A percentile compares a stretch with the other conserved stretches of the same genome.
Evolutionary conservation across 30 jellyfish, hydroid and myxozoan species (phyloP).

Genomic region (Cassiopea andromeda): DNA sequence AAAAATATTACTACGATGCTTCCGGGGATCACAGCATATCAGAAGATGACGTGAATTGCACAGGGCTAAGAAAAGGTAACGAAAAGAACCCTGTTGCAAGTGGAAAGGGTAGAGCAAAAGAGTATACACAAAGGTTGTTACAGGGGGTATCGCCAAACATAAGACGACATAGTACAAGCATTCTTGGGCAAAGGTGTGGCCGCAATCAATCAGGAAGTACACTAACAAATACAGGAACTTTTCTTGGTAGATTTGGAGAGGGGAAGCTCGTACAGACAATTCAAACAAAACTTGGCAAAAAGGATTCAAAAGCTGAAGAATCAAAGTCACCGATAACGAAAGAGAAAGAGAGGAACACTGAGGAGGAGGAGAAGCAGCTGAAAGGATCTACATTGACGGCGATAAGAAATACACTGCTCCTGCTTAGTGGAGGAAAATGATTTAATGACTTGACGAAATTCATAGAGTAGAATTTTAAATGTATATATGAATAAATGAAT

Average conservation of each 20-base stretch:
- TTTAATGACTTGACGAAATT: neutral
- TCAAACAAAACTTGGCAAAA: conserved; percentile 71
- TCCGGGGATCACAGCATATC: conserved; percentile 61
- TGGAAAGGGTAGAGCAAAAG: conserved; percentile 67
- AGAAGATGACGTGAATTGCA: conserved; percentile 60
- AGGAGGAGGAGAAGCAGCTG: conserved; percentile 53
- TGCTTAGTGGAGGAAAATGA: conserved; percentile 55
- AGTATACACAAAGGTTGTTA: conserved; percentile 58
- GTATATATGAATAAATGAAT: neutral
- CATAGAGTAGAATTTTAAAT: neutral
- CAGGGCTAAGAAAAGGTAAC: conserved; percentile 42
- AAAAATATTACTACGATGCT: conserved; percentile 74
- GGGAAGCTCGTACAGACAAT: conserved; percentile 66
- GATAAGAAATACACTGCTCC: conserved; percentile 42
- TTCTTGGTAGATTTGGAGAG: conserved; percentile 64
- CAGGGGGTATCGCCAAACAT: conserved; percentile 67
- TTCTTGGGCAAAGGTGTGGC: conserved; percentile 20
- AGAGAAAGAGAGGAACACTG: conserved; percentile 21
- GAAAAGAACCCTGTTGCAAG: conserved; percentile 37
- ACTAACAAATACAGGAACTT: conserved; percentile 32
- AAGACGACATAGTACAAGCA: conserved; percentile 69
- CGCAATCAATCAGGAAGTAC: conserved; percentile 10
- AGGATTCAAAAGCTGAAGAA: conserved; percentile 59
- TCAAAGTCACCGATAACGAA: conserved; percentile 41
- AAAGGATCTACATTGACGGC: conserved; percentile 73